Base-by-base conservation (phyloP, 2,888 invertebrate genomes). In the Lasioglossum oenotherae region DNA sequence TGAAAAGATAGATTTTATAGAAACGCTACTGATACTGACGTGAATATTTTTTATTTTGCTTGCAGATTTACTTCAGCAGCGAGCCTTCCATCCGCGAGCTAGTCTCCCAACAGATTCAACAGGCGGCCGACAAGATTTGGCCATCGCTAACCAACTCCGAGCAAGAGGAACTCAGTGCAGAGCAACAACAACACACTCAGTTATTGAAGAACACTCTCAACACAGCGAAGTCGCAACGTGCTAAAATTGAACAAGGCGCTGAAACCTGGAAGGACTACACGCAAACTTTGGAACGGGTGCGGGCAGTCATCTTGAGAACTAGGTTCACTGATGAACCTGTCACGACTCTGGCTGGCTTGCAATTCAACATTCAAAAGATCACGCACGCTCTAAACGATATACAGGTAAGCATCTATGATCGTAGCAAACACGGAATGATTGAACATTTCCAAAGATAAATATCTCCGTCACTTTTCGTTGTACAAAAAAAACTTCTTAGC, bases 191-290 rank as follows among this genome's bases (percentile, higher is more conserved):
- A 89, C 97, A 98, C 93, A 98, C 97, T 69, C 98, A 98, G 91
- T 95, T 97, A 60, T 94, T 98, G 90, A 98, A 98, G 93, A 98
- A 98, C 90, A 98, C 98, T 0, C 95, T 98, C 88, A 98, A 98
- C 93, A 97, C 97, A 4, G 98, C 98, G 0, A 98, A 98, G 92
- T 97, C 97, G 1, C 97, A 97, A 88, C 97, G 97, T 92, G 97
- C 97, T 0, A 97, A 97, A 85, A 95, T 99, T 85, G 98, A 98
- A 93, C 97, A 98, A 94, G 98, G 98, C 91, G 96, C 97, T 19
- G 97, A 98, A 91, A 97, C 98, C 79, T 99, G 98, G 98, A 97
- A 97, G 92, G 97, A 98, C 93, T 99, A 98, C 95, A 97, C 97
- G 84, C 97, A 97, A 92, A 96, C 97, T 38, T 96, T 98, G 92